Base-by-base conservation (phyloP, 2,888 invertebrate genomes). In the Protonemura montana region DNA sequence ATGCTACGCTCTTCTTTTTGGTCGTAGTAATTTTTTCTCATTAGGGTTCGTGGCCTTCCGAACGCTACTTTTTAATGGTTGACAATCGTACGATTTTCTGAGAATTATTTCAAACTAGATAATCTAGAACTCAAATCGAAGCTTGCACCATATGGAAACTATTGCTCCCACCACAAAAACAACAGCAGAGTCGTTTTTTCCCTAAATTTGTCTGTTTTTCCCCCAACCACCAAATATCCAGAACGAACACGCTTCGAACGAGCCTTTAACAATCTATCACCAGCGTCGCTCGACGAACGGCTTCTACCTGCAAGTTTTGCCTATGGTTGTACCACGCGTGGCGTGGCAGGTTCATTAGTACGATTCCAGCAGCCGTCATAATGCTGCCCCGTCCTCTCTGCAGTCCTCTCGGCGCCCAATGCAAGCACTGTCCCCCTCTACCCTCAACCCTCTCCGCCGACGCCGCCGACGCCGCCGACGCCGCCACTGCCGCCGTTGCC, bases 341-440 rank as follows among this genome's bases (percentile, higher is more conserved):
- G 35, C 35, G 86, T 89, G 88, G 89, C 89, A 88, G 89, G 89
- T 89, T 89, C 89, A 89, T 89, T 89, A 89, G 89, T 88, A 87
- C 87, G 88, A 88, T 89, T 89, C 89, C 89, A 88, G 89, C 89
- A 89, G 89, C 89, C 89, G 89, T 89, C 89, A 89, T 89, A 89
- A 90, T 89, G 89, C 87, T 86, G 77, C 80, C 85, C 29, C 85
- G 78, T 83, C 87, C 85, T 88, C 87, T 88, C 87, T 89, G 87
- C 88, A 88, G 88, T 86, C 88, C 89, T 89, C 89, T 89, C 89
- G 88, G 89, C 89, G 88, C 89, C 77, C 29, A 78, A 26, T 28
- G 26, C 59, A 76, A 26, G 30, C 59, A 76, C 83, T 81, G 77
- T 30, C 80, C 27, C 29, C 86, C 25, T 0, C 13, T 21, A 30